Evolutionary conservation across 2,113 vertebrate genomes (phyloP).

Genomic region (Pteronura brasiliensis): DNA sequence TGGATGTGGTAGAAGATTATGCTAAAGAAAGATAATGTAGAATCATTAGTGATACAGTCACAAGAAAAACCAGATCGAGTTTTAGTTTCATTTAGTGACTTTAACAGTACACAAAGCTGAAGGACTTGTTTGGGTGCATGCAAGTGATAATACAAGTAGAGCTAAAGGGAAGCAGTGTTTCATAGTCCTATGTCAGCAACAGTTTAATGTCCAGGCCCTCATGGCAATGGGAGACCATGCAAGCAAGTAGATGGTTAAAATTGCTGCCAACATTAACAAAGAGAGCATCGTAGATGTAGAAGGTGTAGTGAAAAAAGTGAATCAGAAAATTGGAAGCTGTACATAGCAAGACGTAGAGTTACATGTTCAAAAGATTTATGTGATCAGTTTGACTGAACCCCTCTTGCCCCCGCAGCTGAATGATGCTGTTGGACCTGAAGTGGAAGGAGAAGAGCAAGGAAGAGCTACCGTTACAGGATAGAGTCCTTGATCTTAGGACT

Average conservation of each 20-base stretch:
- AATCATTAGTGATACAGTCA: slow-evolving; percentile 93
- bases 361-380: slow-evolving; percentile 88
- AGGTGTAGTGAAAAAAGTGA: slow-evolving; percentile 92
- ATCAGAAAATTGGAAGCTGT: slow-evolving; percentile 97
- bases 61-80: slow-evolving; percentile 94
- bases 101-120: slow-evolving; percentile 90
- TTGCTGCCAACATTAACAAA: slow-evolving; percentile 98
- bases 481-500: slow-evolving; percentile 96
- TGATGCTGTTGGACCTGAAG: no score
- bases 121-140: slow-evolving; percentile 94
- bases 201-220: slow-evolving; percentile 97
- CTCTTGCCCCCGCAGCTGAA: no score
- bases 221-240: slow-evolving; percentile 97
- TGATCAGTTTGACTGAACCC: no score
- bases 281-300: slow-evolving; percentile 98
- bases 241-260: slow-evolving; percentile 99
- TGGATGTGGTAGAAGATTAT: slow-evolving; percentile 88
- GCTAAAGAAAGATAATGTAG: slow-evolving; percentile 96
- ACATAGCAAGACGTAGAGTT: slow-evolving; percentile 98
- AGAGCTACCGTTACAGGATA: slow-evolving; percentile 99
- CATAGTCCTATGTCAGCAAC: slow-evolving; percentile 97
- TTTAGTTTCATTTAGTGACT: slow-evolving; percentile 90
- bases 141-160: slow-evolving; percentile 96
- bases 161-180: slow-evolving; percentile 99
- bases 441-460: slow-evolving; percentile 87